A percentile compares a stretch with the other conserved stretches of the same genome.
These are phyloP conservation scores for Bombus terrestris DNA, from an alignment of 1,140 invertebrate species.

Conservation along the genomic window DNA sequence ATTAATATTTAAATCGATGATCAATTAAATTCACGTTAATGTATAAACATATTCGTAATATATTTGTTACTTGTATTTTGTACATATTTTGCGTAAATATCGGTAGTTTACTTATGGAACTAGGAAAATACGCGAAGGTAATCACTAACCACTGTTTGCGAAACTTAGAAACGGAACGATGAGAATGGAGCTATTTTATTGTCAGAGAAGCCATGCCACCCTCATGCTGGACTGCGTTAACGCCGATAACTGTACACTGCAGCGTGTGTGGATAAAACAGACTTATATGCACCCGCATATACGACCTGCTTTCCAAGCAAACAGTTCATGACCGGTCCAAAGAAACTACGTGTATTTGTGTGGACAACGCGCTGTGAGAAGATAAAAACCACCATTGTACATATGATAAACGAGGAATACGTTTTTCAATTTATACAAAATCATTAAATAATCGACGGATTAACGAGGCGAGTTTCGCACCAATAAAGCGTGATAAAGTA, in stretches of 20 bases:
- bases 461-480: too few species aligned
- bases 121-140: not conserved
- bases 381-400: not conserved
- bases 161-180: not conserved
- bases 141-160: too few species aligned
- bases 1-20: not conserved
- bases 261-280: not conserved
- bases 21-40: too few species aligned
- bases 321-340: conserved; percentile 21
- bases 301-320: conserved; percentile 31
- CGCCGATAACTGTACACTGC: conserved; percentile 22
- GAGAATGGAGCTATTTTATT: not conserved
- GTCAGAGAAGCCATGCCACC: conserved; percentile 26
- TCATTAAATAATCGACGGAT: too few species aligned
- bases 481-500: too few species aligned
- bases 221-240: conserved; percentile 20
- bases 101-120: not conserved
- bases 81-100: not conserved
- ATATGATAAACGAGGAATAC: not conserved
- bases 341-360: not conserved
- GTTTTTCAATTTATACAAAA: not conserved
- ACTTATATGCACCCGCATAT: conserved; percentile 27
- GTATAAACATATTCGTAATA: not conserved
- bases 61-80: not conserved
- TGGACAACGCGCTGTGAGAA: not conserved